Evolutionary conservation across 2,113 vertebrate species (phyloP), one percentile per base, ranked within the genome.

Genomic region (Oryzias javanicus): DNA sequence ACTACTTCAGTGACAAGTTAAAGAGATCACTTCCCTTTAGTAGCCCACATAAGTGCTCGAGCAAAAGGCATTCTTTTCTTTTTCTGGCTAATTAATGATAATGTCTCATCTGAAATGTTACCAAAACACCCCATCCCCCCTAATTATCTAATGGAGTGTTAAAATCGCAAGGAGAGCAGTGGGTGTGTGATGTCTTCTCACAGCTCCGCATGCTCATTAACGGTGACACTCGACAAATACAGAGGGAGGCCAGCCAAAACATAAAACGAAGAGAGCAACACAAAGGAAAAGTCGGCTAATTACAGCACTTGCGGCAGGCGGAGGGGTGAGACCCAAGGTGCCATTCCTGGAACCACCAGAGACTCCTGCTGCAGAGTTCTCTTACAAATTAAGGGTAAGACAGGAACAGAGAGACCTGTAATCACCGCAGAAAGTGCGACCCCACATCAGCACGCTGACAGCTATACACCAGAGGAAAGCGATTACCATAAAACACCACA

Each of bases 61-160:
- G 77, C 78, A 81, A 80, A 86, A 74, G 35, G 49, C 62, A 25
- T 70, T 74, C 62, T 72, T 74, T 80, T 78, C 76, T 74, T 76
- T 67, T 35, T 80, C 74, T 86, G 54, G 46, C 79, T 86, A 89
- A 88, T 90, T 85, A 87, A 86, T 80, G 78, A 67, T 67, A 84
- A 81, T 78, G 81, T 84, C 75, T 88, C 67, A 64, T 77, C 66
- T 79, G 76, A 84, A 84, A 81, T 64, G 68, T 64, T 73, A 81
- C 69, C 76, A 79, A 87, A 90, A 84, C 83, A 86, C 52, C 70
- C 78, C 68, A 67, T 84, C 76, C 58, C 44, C 80, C 72, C 79
- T 88, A 81, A 89, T 91, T 84, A 89, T 81, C 83, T 79, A 85
- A 81, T 79, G 76, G 67, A 69, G 74, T 79, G 72, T 83, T 84